Evolutionary conservation across 64 coral and sea anemone genomes (phyloP).

Genomic region (Porites australiensis): DNA sequence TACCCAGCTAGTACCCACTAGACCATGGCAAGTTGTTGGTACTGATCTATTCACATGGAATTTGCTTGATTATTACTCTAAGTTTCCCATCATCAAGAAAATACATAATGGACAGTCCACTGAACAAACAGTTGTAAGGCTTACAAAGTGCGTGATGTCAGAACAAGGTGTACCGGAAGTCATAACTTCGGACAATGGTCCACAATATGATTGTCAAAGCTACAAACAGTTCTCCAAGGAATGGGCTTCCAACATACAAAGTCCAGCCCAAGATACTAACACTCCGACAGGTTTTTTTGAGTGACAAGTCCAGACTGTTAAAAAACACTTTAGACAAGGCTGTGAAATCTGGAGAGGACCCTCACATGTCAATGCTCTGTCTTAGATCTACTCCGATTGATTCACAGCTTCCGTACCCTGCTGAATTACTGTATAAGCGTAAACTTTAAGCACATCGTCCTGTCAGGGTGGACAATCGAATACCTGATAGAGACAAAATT

Average conservation of each 20-base stretch:
- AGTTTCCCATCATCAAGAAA: constrained; percentile 36
- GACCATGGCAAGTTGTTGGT: background rate
- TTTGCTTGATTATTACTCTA: constrained; percentile 32
- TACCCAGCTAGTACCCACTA: too few relatives aligned
- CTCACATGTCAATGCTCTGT: background rate
- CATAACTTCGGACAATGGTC: constrained; percentile 32
- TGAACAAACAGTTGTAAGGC: background rate
- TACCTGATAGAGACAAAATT: background rate
- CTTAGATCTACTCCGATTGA: background rate
- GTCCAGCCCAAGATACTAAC: constrained; percentile 39
- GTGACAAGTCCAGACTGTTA: constrained; percentile 4
- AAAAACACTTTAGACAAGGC: background rate
- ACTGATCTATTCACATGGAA: constrained; percentile 6
- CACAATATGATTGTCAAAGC: constrained; percentile 23
- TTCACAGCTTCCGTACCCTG: constrained; percentile 2
- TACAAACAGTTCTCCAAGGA: constrained; percentile 38
- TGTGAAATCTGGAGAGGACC: background rate
- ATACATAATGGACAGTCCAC: constrained; percentile 21
- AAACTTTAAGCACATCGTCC: constrained; percentile 4
- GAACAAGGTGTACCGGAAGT: constrained; percentile 49
- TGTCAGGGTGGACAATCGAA: background rate
- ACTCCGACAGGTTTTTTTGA: constrained; percentile 24
- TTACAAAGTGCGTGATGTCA: constrained; percentile 13
- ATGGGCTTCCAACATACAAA: constrained; percentile 27
- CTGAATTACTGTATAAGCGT: constrained; percentile 1